Conservation (phyloP, 1,140 invertebrate species). For the Colletes gigas region DNA sequence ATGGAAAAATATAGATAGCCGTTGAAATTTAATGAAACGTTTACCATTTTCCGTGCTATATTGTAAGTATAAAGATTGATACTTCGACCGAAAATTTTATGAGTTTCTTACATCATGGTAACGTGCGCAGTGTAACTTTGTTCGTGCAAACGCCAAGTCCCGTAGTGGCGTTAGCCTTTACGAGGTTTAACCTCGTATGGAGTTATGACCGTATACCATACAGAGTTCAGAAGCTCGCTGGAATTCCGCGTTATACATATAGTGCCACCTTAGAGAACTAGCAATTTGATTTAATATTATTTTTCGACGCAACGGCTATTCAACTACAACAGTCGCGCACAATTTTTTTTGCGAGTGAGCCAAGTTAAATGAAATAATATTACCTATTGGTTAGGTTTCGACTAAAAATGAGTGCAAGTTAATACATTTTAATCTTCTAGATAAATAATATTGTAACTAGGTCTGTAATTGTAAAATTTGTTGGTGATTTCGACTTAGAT, state of each 20-base stretch:
- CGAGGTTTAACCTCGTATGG: constrained; percentile 35
- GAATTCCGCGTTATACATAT: constrained; percentile 1
- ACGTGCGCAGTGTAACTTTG: background rate
- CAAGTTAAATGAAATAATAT: too few species aligned
- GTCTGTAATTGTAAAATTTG: too few species aligned
- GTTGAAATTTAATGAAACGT: background rate
- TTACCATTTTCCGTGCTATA: background rate
- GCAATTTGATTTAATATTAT: background rate
- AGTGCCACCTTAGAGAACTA: background rate
- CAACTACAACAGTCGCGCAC: too few species aligned
- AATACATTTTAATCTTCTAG: too few species aligned
- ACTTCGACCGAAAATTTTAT: constrained; percentile 18
- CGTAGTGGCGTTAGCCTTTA: constrained; percentile 38
- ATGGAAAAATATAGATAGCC: background rate
- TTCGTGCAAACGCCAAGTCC: constrained; percentile 12
- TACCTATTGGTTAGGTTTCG: too few species aligned
- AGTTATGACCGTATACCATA: constrained; percentile 31
- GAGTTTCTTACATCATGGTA: constrained; percentile 12
- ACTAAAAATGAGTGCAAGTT: too few species aligned
- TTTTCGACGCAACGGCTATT: background rate
- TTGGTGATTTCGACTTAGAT: too few species aligned
- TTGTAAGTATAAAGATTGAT: constrained; percentile 12
- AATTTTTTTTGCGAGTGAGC: too few species aligned
- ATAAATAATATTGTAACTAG: too few species aligned
- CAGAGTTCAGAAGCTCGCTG: constrained; percentile 12